These are phyloP conservation scores for Mionectes macconnelli DNA, from an alignment of 2,113 vertebrate species.

Conservation along the genomic window DNA sequence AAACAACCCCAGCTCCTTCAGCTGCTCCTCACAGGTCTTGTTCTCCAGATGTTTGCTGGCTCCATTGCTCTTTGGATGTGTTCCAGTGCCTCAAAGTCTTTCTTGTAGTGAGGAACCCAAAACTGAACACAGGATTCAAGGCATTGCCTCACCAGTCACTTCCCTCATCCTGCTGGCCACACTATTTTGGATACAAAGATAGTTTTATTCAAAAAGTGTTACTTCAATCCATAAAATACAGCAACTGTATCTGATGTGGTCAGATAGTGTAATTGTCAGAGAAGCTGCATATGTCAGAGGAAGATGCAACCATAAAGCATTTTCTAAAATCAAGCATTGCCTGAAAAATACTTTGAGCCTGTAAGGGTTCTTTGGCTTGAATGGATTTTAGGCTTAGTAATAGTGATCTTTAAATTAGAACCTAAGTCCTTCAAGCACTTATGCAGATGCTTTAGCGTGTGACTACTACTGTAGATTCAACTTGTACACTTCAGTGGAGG, in stretches of 20 bases:
- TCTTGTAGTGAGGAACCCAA: not conserved
- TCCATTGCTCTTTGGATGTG: not conserved
- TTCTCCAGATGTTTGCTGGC: not conserved
- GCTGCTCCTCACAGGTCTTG: not conserved
- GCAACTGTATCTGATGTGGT: not conserved
- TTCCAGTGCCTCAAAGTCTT: not conserved
- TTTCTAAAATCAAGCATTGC: no score
- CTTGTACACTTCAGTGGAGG: not conserved
- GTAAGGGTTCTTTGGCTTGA: not conserved
- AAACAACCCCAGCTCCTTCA: not conserved
- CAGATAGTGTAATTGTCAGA: not conserved
- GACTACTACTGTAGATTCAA: not conserved
- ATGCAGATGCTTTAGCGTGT: not conserved
- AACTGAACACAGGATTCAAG: not conserved
- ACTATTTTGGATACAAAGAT: not conserved
- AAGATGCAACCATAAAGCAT: not conserved
- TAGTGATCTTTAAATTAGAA: not conserved
- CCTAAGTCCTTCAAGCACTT: not conserved
- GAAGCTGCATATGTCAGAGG: not conserved
- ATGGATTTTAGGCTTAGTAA: not conserved
- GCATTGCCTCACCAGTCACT: not conserved
- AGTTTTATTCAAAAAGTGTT: not conserved
- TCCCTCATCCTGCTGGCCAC: not conserved
- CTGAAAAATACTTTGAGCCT: not conserved
- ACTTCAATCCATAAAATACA: not conserved